Conservation (phyloP, 2,888 invertebrate species). For the Cantharis rustica region DNA sequence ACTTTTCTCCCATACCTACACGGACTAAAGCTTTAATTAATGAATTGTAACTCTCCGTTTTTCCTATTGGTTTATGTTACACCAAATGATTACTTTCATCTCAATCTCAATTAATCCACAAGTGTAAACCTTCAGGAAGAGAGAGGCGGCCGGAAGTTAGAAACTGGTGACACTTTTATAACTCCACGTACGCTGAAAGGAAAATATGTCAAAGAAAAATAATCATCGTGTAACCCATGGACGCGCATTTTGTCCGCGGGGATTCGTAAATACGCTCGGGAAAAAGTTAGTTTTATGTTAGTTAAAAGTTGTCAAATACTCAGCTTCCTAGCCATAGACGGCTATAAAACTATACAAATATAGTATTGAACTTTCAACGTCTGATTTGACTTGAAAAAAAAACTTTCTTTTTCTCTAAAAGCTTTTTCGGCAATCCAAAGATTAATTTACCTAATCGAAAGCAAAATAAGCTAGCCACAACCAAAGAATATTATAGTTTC, state of each 20-base stretch:
- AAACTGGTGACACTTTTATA: neutral
- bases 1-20: neutral
- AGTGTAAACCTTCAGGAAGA: neutral
- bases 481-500: neutral
- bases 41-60: neutral
- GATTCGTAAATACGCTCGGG: neutral
- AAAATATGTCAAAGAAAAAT: neutral
- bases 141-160: neutral
- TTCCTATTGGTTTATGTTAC: neutral
- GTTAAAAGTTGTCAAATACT: neutral
- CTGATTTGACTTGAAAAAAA: neutral
- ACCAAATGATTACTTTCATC: neutral
- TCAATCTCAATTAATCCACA: neutral
- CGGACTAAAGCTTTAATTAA: neutral
- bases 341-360: neutral
- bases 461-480: too few species aligned
- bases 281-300: neutral
- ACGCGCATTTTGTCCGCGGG: neutral
- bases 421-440: too few species aligned
- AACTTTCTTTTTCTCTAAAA: too few species aligned
- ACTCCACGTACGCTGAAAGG: neutral
- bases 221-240: neutral
- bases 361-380: neutral
- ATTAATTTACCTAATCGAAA: too few species aligned
- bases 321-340: neutral